Evolutionary conservation across 2,888 invertebrate species (phyloP).

Genomic region (Ormyrus labotus): DNA sequence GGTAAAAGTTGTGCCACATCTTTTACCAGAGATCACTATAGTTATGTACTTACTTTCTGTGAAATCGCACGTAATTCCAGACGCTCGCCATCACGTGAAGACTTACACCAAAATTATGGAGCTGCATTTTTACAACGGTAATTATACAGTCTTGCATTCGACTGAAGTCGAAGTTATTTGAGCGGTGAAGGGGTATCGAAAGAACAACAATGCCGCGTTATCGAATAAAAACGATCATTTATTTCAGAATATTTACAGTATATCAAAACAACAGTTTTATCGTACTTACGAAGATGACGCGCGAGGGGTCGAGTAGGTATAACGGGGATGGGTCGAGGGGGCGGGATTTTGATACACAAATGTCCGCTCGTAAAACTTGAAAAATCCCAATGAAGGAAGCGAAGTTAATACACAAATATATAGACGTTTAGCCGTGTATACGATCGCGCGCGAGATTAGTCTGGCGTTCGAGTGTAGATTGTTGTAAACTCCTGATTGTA

Average conservation of each 20-base stretch:
- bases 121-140: constrained; percentile 64
- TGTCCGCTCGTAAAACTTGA: constrained; percentile 49
- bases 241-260: constrained; percentile 75
- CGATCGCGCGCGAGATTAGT: constrained; percentile 39
- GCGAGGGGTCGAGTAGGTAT: constrained; percentile 50
- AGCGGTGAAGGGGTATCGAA: too few species aligned
- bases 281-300: constrained; percentile 55
- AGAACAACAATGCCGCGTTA: background rate
- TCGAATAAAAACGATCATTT: constrained; percentile 75
- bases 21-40: constrained; percentile 64
- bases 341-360: constrained; percentile 32
- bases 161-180: too few species aligned
- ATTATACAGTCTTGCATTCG: background rate
- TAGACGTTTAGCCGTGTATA: constrained; percentile 30
- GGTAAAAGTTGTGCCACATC: constrained; percentile 53
- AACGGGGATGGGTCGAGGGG: background rate
- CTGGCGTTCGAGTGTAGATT: constrained; percentile 28
- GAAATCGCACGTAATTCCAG: constrained; percentile 59
- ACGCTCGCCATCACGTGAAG: constrained; percentile 60
- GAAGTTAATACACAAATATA: constrained; percentile 44
- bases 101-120: constrained; percentile 54
- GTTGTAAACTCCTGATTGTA: constrained; percentile 51
- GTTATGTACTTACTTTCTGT: constrained; percentile 64
- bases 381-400: constrained; percentile 47
- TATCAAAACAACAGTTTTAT: constrained; percentile 62